Percentiles rank a stretch among this genome's conserved stretches.
phyloP scores from a whole-genome alignment of 1,140 invertebrate species.

The Ylistrum balloti region DNA sequence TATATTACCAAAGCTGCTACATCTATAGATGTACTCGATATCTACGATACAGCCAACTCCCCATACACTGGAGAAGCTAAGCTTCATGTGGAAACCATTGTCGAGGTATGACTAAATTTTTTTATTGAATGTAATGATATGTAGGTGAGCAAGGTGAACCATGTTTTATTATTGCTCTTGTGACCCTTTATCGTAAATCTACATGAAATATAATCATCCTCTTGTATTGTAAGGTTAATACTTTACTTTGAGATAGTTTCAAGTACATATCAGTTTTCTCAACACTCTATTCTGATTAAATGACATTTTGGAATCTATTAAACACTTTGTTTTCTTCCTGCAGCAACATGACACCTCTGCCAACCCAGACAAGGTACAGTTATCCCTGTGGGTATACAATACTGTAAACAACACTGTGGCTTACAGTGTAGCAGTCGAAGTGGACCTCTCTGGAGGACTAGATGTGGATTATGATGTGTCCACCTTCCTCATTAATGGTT shows the following conservation, averaged over 20 bases:
- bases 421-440: conserved; percentile 46
- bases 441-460: conserved; percentile 52
- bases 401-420: neutral
- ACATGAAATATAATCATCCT: too few relatives aligned
- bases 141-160: too few relatives aligned
- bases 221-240: too few relatives aligned
- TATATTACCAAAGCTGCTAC: neutral
- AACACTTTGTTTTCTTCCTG: neutral
- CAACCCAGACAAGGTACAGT: conserved; percentile 43
- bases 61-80: neutral
- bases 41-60: conserved; percentile 6
- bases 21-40: neutral
- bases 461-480: conserved; percentile 42
- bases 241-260: too few relatives aligned
- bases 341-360: neutral
- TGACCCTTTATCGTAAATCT: too few relatives aligned
- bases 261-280: too few relatives aligned
- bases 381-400: conserved; percentile 50
- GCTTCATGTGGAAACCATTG: conserved; percentile 36
- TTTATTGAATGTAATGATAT: too few relatives aligned
- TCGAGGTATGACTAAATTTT: neutral
- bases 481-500: neutral
- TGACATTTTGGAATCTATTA: neutral
- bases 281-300: too few relatives aligned
- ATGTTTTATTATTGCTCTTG: too few relatives aligned